Base-by-base conservation (phyloP, 2,888 invertebrate species). In the Aphidius colemani region DNA sequence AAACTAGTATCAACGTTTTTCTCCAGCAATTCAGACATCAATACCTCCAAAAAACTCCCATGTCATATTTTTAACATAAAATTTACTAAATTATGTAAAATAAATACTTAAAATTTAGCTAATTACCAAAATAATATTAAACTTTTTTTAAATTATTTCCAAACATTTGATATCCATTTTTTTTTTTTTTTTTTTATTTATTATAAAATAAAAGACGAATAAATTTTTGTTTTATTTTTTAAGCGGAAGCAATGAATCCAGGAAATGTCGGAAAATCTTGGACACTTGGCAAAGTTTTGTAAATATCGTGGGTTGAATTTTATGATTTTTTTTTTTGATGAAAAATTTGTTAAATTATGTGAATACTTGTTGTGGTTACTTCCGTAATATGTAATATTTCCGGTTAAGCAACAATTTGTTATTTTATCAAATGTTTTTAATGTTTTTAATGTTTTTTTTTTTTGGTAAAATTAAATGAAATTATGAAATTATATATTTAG, bases 161-260 rank as follows among this genome's bases (percentile, higher is more conserved):
- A 30, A 30, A 68, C 68, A 70, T 67, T 69, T 67, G 77, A 80
- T 80, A 80, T 80, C 72, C 75, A 79, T 30, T 30, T 30, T 30
- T 30, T 30, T 30, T 30, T 30, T 30, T 30, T 30, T 30, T 30
- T 30, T 30, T 30, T 30, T 30, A 5, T 30, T 30, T 30, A 5
- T 5, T 5, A 30, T 30, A 30, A 30, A 30, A 30, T 40, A n/a
- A 41, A 6, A 10, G 39, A n/a, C 44, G 6, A 57, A 30, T 30
- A 5, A 49, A 49, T 7, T 49, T n/a, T 49, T n/a, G n/a, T 49
- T 49, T 49, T 49, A 46, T 57, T 57, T 46, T 46, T 39, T 39
- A 57, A 57, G 46, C 45, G 57, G 57, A 57, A 57, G 46, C 46
- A 46, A n/a, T 46, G 45, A n/a, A 46, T 57, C 57, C 57, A 57